A percentile compares a stretch with the other conserved stretches of the same genome.
Evolutionary conservation across 1,140 invertebrate species (phyloP).

Genomic region (Drosophila nigromelanica): DNA sequence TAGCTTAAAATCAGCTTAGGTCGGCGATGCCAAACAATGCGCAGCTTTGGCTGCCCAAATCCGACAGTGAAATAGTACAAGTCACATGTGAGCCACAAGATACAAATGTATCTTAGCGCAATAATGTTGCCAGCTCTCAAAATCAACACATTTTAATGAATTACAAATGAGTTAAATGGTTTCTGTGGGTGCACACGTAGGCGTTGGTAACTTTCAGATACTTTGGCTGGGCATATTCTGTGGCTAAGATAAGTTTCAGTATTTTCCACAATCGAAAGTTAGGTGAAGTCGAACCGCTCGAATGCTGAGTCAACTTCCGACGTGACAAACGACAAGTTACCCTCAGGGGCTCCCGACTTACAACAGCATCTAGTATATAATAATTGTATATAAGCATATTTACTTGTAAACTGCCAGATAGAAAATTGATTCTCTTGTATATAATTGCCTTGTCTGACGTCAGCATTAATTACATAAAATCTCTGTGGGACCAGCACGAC

Average conservation of each 20-base stretch:
- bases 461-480: slow-evolving; percentile 78
- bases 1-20: slow-evolving; percentile 53
- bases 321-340: slow-evolving; percentile 49
- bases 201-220: background rate
- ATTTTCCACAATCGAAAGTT: slow-evolving; percentile 33
- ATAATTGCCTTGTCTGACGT: slow-evolving; percentile 68
- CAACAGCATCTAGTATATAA: slow-evolving; percentile 18
- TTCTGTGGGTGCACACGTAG: slow-evolving; percentile 26
- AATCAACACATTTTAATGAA: slow-evolving; percentile 70
- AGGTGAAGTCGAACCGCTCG: slow-evolving; percentile 27
- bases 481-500: slow-evolving; percentile 53
- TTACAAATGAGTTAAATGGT: slow-evolving; percentile 79
- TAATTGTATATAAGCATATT: slow-evolving; percentile 19
- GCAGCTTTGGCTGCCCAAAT: slow-evolving; percentile 61
- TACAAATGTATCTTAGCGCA: slow-evolving; percentile 30
- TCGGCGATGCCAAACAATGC: slow-evolving; percentile 61
- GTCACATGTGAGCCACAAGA: slow-evolving; percentile 30
- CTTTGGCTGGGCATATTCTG: too few relatives aligned
- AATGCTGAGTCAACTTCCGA: slow-evolving; percentile 63
- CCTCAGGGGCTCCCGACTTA: slow-evolving; percentile 25
- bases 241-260: background rate
- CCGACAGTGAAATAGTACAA: slow-evolving; percentile 75
- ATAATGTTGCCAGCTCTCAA: slow-evolving; percentile 28
- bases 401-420: slow-evolving; percentile 47
- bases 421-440: slow-evolving; percentile 81